A percentile compares a stretch with the other conserved stretches of the same genome.
Evolutionary conservation across 2,797 vertebrate genomes (phyloP).

Genomic region (Hozukius guyotensis): DNA sequence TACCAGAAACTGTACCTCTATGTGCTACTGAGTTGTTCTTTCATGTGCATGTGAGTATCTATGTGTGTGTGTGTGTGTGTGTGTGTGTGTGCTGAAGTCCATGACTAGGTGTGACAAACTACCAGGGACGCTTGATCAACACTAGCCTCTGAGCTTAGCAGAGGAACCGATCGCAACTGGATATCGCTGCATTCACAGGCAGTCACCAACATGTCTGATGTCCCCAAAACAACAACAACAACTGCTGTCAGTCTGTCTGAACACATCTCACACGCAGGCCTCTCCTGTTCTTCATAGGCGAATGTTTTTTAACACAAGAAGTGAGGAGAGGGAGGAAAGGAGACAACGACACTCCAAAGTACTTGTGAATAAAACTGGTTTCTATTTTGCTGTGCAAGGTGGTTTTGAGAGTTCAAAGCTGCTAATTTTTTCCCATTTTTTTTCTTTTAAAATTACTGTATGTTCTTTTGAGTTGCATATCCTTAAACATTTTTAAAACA

Average conservation of each 20-base stretch:
- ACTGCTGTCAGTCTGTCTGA: conserved; percentile 13
- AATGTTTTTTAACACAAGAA: not conserved
- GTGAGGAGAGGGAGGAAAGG: not conserved
- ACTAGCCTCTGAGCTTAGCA: not conserved
- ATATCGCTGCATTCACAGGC: conserved; percentile 8
- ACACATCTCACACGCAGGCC: conserved; percentile 2
- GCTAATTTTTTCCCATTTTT: not conserved
- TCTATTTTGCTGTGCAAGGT: not conserved
- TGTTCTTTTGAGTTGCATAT: not conserved
- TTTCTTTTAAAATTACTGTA: not conserved
- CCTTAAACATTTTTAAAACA: not conserved
- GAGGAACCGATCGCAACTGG: not conserved
- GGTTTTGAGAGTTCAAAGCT: not conserved
- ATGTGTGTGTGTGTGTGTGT: not conserved
- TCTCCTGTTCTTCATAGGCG: not conserved
- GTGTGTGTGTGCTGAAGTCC: not conserved
- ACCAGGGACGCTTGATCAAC: conserved; percentile 6
- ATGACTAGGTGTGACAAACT: not conserved
- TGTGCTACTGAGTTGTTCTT: not conserved
- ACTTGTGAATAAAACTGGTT: not conserved
- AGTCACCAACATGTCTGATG: conserved; percentile 4
- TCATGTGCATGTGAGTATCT: too few relatives aligned
- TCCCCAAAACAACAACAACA: conserved; percentile 1
- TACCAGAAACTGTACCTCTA: not conserved
- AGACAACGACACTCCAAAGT: not conserved